phyloP scores from a whole-genome alignment of 1,140 invertebrate genomes.

The Polyergus mexicanus region DNA sequence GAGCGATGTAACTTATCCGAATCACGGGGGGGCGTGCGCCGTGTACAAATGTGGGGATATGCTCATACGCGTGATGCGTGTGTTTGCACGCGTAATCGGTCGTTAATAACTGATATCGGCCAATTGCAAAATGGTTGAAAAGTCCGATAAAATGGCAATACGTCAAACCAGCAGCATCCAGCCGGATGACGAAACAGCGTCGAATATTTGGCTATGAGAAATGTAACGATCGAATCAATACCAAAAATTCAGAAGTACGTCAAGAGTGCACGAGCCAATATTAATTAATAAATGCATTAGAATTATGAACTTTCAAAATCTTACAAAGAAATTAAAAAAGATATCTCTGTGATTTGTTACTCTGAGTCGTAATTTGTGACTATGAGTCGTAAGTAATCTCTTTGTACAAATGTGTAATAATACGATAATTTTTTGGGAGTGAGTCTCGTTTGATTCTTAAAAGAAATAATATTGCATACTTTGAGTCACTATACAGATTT shows the following conservation, averaged over 20 bases:
- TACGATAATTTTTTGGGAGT: neutral
- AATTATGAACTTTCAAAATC: neutral
- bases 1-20: slow-evolving; percentile 57
- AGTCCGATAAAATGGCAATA: slow-evolving; percentile 53
- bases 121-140: slow-evolving; percentile 59
- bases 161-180: slow-evolving; percentile 48
- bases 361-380: too few relatives aligned
- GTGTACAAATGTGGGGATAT: slow-evolving; percentile 5
- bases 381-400: neutral
- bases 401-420: neutral
- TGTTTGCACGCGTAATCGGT: slow-evolving; percentile 63
- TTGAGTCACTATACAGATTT: neutral
- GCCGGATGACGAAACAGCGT: slow-evolving; percentile 35
- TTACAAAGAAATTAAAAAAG: neutral
- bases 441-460: neutral
- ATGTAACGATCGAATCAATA: neutral
- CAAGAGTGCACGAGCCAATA: neutral
- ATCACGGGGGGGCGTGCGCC: slow-evolving; percentile 29
- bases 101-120: slow-evolving; percentile 57
- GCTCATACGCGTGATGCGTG: slow-evolving; percentile 22
- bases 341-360: neutral
- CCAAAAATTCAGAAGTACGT: slow-evolving; percentile 9
- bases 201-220: slow-evolving; percentile 37
- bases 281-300: slow-evolving; percentile 14
- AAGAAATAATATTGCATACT: neutral